Evolutionary conservation across 2,113 vertebrate genomes (phyloP).

Genomic region (Atherinomorus stipes): DNA sequence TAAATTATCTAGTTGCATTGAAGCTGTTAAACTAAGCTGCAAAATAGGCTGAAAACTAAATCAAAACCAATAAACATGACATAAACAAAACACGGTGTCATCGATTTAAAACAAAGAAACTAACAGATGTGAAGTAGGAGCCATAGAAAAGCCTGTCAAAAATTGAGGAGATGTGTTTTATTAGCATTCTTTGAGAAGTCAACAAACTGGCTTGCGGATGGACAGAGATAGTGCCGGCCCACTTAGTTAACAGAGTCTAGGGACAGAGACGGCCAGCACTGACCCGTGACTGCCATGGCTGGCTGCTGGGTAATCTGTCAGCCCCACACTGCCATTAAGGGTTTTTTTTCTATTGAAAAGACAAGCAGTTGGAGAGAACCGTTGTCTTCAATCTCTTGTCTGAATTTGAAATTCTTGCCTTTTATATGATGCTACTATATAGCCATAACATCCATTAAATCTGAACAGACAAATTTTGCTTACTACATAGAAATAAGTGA

Average conservation of each 20-base stretch:
- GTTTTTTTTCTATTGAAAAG: slow-evolving; percentile 55
- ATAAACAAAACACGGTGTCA: neutral
- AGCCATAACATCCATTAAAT: neutral
- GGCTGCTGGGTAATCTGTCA: slow-evolving; percentile 54
- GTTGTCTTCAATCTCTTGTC: neutral
- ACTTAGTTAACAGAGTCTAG: slow-evolving; percentile 62
- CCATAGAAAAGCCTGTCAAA: slow-evolving; percentile 21
- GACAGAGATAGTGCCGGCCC: slow-evolving; percentile 51
- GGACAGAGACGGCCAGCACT: slow-evolving; percentile 55
- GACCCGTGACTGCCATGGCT: slow-evolving; percentile 53
- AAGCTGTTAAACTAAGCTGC: accelerated
- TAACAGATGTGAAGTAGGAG: slow-evolving; percentile 3
- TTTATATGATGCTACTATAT: neutral
- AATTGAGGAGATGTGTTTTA: slow-evolving; percentile 51
- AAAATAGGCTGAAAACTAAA: neutral
- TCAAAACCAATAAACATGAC: neutral
- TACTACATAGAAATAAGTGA: neutral
- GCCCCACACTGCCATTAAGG: slow-evolving; percentile 32
- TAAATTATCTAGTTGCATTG: neutral
- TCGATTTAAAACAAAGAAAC: neutral
- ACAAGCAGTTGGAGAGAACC: slow-evolving; percentile 38
- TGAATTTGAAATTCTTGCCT: neutral
- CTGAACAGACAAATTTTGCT: neutral
- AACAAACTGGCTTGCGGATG: slow-evolving; percentile 55
- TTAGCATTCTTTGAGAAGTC: slow-evolving; percentile 37